Conservation (phyloP, 1,140 invertebrate species). For the Palaemon carinicauda region DNA sequence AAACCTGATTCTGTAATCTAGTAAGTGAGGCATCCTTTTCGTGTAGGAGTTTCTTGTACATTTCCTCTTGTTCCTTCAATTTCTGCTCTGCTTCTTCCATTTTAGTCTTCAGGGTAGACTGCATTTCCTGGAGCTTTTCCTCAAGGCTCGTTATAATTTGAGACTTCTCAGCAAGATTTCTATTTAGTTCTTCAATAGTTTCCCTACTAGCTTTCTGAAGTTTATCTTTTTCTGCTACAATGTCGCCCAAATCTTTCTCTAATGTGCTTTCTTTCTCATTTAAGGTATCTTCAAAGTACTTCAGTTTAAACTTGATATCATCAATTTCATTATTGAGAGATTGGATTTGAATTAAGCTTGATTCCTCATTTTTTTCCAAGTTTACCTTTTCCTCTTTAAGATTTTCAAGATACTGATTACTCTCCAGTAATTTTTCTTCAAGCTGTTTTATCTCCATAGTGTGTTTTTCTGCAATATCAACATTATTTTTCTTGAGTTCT, state of each 20-base stretch:
- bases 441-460: background rate
- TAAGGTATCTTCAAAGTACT: background rate
- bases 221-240: background rate
- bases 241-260: background rate
- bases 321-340: background rate
- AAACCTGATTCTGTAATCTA: no score
- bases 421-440: background rate
- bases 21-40: no score
- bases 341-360: no score
- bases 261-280: background rate
- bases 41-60: background rate
- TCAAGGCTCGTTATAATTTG: background rate
- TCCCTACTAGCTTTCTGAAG: background rate
- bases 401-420: no score
- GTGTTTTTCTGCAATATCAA: background rate
- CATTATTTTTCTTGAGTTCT: background rate
- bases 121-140: background rate
- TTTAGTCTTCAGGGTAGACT: background rate
- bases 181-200: background rate
- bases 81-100: background rate
- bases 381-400: no score
- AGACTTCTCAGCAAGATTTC: background rate
- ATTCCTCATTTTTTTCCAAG: no score
- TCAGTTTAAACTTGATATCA: background rate
- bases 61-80: conserved; percentile 12